Conservation (phyloP, 2,113 vertebrate genomes). For the Capreolus pygargus region DNA sequence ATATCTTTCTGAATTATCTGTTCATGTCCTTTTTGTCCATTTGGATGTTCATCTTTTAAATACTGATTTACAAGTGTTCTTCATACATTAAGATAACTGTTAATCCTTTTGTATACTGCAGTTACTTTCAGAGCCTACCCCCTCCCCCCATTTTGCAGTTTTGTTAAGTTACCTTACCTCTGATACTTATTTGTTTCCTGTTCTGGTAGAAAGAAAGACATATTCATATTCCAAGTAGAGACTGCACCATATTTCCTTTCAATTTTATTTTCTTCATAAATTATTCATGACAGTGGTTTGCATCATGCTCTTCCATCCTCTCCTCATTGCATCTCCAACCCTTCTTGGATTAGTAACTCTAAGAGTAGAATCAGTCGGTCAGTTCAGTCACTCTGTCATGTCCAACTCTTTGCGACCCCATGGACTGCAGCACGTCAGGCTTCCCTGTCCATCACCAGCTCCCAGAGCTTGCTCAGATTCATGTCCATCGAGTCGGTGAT, state of each 20-base stretch:
- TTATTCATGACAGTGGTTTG: not conserved
- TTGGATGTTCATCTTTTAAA: not conserved
- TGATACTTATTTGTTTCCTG: not conserved
- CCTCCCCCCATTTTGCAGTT: not conserved
- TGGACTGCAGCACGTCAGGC: not conserved
- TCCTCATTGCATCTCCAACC: not conserved
- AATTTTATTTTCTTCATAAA: not conserved
- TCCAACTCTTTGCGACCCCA: not conserved
- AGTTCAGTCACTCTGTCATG: not conserved
- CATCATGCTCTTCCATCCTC: not conserved
- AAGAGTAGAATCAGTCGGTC: not conserved
- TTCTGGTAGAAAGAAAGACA: not conserved
- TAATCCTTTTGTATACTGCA: not conserved
- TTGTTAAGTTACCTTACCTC: not conserved
- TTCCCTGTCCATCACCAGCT: not conserved
- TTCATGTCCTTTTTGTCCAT: not conserved
- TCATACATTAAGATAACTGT: not conserved
- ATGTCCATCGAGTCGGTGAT: not conserved
- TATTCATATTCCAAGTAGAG: not conserved
- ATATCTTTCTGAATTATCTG: not conserved
- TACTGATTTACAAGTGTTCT: not conserved
- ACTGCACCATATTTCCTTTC: not conserved
- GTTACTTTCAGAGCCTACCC: not conserved
- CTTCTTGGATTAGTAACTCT: not conserved
- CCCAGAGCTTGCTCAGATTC: not conserved